A percentile compares a stretch with the other conserved stretches of the same genome.
phyloP scores from a whole-genome alignment of 1,140 invertebrate genomes.

The Aricia agestis region DNA sequence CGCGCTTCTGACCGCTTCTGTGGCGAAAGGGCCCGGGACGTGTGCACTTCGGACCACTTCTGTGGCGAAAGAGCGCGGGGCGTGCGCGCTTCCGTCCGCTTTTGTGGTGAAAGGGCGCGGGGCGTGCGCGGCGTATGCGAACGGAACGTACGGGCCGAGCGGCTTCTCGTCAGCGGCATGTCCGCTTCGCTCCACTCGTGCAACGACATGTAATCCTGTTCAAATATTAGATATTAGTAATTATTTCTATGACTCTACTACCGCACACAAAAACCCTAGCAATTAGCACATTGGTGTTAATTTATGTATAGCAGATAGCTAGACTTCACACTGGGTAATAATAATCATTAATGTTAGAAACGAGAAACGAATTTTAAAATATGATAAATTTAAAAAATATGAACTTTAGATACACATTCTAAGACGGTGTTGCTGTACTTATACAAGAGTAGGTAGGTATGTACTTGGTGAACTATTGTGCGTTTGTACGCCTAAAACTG shows the following conservation, averaged over 20 bases:
- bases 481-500: slow-evolving; percentile 7
- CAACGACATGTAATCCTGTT: slow-evolving; percentile 49
- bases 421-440: too few relatives aligned
- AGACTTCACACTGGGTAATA: too few relatives aligned
- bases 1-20: slow-evolving; percentile 45
- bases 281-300: too few relatives aligned
- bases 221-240: slow-evolving; percentile 33
- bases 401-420: too few relatives aligned
- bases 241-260: too few relatives aligned
- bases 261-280: too few relatives aligned
- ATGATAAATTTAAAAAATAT: too few relatives aligned
- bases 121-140: slow-evolving; percentile 42
- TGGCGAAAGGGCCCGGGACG: slow-evolving; percentile 47
- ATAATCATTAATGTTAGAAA: too few relatives aligned
- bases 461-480: neutral
- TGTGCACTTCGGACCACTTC: slow-evolving; percentile 42
- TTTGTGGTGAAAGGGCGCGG: slow-evolving; percentile 47
- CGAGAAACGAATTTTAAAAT: too few relatives aligned
- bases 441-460: neutral
- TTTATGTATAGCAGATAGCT: too few relatives aligned
- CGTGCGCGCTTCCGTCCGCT: slow-evolving; percentile 42
- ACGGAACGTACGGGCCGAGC: slow-evolving; percentile 48
- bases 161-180: slow-evolving; percentile 52
- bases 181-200: slow-evolving; percentile 53
- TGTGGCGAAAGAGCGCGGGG: slow-evolving; percentile 49